Evolutionary conservation across 1,140 invertebrate species (phyloP).

Genomic region (Chlorops oryzae): DNA sequence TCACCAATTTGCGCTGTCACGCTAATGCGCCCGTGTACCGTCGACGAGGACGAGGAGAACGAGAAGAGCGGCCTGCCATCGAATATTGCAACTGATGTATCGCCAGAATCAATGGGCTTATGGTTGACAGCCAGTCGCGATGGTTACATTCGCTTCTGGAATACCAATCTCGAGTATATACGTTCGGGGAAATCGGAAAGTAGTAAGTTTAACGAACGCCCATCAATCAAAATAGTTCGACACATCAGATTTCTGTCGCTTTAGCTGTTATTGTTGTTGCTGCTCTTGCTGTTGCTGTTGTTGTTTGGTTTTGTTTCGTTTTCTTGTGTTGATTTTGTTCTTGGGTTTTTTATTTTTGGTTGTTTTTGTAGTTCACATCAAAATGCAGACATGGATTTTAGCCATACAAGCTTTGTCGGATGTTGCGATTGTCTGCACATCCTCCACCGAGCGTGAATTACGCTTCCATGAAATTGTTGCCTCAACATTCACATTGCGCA

Average conservation of each 20-base stretch:
- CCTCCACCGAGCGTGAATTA: conserved; percentile 61
- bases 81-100: conserved; percentile 27
- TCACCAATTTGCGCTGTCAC: conserved; percentile 52
- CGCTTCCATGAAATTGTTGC: conserved; percentile 67
- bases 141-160: conserved; percentile 65
- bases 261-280: too few species aligned
- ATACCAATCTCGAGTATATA: conserved; percentile 56
- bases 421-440: conserved; percentile 61
- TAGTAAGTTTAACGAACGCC: conserved; percentile 54
- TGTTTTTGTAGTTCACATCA: conserved; percentile 40
- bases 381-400: conserved; percentile 58
- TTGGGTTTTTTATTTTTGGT: too few species aligned
- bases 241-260: too few species aligned
- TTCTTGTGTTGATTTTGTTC: too few species aligned
- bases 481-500: conserved; percentile 60
- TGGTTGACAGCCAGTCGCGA: conserved; percentile 63
- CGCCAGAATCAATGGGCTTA: conserved; percentile 52
- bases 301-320: too few species aligned
- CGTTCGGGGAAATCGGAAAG: conserved; percentile 55
- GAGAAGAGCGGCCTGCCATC: conserved; percentile 4
- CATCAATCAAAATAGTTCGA: too few species aligned
- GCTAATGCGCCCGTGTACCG: too few species aligned
- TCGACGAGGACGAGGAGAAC: conserved; percentile 9
- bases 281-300: too few species aligned
- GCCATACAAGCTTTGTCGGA: conserved; percentile 63